Evolutionary conservation across 2,113 vertebrate genomes (phyloP), one percentile per base, ranked within the genome.

Genomic region (Periophthalmus modestus): DNA sequence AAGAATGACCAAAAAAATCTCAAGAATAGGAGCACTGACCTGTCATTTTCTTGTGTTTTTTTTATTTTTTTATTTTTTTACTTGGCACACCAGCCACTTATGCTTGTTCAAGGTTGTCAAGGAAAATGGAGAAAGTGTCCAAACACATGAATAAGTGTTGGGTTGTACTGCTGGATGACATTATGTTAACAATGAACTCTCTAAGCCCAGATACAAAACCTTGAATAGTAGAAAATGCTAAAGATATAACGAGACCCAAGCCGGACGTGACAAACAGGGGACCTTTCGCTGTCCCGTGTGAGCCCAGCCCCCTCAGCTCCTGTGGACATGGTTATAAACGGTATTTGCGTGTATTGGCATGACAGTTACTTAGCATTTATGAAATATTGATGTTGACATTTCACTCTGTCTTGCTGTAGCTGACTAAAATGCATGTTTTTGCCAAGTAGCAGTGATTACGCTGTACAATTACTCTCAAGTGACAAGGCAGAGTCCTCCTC

Each of bases 371-470:
- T 65, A 65, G 62, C 62, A 65, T 65, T 65, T 65, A 65, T 65
- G 34, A 65, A 65, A 65, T 65, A 65, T 65, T 65, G 62, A 65
- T 65, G 62, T 4, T 65, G 62, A 65, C 62, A 65, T 65, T 65
- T 65, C 62, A 39, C 62, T 65, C 34, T 65, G 62, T 36, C 33
- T 39, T 39, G 59, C 33, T 16, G 62, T 43, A 39, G 33, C 34
- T 65, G 62, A 65, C 34, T 39, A 65, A 65, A 39, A 43, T 65
- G 34, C 62, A 39, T 65, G 33, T 19, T 65, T 34, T 65, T 65
- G 62, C 34, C 62, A 43, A 65, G 39, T n/a, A 19, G 33, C 18
- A 19, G 34, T 65, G 34, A 65, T 65, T 65, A 65, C 62, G 7
- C 19, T 43, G 34, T 18, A 65, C 19, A 39, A 59, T 65, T 65